These are phyloP conservation scores for Chlorospingus semifuscus DNA, from an alignment of 2,797 vertebrate species.

Conservation along the genomic window DNA sequence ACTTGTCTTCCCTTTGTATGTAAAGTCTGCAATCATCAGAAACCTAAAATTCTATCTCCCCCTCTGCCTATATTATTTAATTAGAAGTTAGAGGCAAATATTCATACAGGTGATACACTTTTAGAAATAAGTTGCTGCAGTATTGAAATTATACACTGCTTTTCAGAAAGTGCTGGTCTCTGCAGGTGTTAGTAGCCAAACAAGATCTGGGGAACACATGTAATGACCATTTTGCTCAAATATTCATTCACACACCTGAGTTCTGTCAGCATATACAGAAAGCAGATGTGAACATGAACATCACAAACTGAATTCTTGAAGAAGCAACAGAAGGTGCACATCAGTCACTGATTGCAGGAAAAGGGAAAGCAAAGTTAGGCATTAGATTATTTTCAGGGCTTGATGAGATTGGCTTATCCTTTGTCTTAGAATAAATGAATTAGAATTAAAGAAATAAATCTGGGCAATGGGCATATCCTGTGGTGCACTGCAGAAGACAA, in stretches of 20 bases:
- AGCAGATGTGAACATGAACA: neutral
- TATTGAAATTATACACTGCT: neutral
- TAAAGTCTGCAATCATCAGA: neutral
- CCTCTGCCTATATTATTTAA: neutral
- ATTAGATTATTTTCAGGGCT: neutral
- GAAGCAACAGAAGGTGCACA: neutral
- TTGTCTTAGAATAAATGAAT: neutral
- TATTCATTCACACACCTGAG: neutral
- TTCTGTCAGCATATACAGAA: neutral
- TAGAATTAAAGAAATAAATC: neutral
- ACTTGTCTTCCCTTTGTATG: neutral
- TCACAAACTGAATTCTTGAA: neutral
- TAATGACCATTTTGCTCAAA: neutral
- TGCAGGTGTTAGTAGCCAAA: neutral
- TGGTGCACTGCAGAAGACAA: neutral
- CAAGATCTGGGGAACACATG: neutral
- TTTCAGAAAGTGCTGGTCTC: neutral
- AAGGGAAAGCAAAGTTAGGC: neutral
- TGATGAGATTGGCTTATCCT: neutral
- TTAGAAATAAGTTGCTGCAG: neutral
- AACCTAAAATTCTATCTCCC: neutral
- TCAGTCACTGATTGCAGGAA: accelerated
- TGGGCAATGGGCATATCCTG: neutral
- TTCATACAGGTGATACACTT: neutral
- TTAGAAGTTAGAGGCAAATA: neutral